Evolutionary conservation across 2,797 vertebrate genomes (phyloP).

Genomic region (Pipistrellus kuhlii): DNA sequence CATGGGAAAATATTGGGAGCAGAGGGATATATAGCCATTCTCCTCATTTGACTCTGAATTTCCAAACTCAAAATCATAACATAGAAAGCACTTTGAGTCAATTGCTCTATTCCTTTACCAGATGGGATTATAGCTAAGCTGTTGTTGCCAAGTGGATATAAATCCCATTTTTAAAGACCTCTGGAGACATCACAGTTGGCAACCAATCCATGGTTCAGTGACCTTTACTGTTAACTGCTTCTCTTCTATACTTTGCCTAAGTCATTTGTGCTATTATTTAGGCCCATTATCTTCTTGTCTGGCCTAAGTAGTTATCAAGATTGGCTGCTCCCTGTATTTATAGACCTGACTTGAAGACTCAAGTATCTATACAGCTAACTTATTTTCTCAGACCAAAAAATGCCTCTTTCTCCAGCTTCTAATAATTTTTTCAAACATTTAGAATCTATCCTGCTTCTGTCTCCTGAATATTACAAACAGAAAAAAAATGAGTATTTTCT

Average conservation of each 20-base stretch:
- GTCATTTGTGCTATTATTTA: background rate
- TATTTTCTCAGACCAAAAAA: constrained; percentile 14
- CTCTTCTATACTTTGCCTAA: constrained; percentile 49
- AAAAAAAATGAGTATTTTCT: background rate
- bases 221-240: constrained; percentile 65
- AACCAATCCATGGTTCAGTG: constrained; percentile 61
- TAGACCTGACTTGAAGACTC: constrained; percentile 3
- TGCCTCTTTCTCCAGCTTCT: background rate
- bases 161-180: constrained; percentile 68
- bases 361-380: constrained; percentile 9
- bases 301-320: constrained; percentile 30
- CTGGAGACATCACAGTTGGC: constrained; percentile 66
- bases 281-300: constrained; percentile 46
- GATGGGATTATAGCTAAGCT: constrained; percentile 39
- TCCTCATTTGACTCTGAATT: constrained; percentile 24
- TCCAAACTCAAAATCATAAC: constrained; percentile 13
- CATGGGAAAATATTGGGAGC: background rate
- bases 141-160: constrained; percentile 64
- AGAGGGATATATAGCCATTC: background rate
- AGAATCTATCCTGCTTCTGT: background rate
- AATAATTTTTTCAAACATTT: background rate
- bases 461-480: background rate
- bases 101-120: constrained; percentile 32
- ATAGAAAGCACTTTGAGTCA: constrained; percentile 42
- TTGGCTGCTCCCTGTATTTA: background rate